These are phyloP conservation scores for Cladorhizidae sp. DNA, from an alignment of 37 sponge, comb jelly and placozoan species.

Conservation along the genomic window DNA sequence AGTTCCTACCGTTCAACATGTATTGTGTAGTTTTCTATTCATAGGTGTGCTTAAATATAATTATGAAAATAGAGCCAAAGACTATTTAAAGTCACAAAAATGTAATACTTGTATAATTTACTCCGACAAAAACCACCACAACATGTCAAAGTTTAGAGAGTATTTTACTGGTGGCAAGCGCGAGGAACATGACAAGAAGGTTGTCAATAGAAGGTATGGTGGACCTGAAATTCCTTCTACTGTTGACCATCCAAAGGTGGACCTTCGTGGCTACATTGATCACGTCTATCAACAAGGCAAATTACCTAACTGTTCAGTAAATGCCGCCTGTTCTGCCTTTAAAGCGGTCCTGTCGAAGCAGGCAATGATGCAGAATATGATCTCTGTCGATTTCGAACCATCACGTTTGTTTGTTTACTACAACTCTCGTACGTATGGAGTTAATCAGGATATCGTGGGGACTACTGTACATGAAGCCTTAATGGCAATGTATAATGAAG, in stretches of 20 bases:
- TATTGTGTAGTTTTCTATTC: too few relatives aligned
- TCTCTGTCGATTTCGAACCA: background rate
- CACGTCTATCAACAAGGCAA: slow-evolving; percentile 1
- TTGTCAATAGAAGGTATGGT: background rate
- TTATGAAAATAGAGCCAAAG: too few relatives aligned
- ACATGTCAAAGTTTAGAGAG: too few relatives aligned
- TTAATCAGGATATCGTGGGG: background rate
- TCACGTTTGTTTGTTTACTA: slow-evolving; percentile 25
- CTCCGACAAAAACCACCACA: too few relatives aligned
- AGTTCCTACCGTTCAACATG: too few relatives aligned
- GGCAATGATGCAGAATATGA: background rate
- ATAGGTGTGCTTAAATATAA: too few relatives aligned
- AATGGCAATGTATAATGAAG: background rate
- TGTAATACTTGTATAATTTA: too few relatives aligned
- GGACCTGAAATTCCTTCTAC: background rate
- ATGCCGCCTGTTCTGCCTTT: slow-evolving; percentile 22
- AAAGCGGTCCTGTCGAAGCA: background rate
- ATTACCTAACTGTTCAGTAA: slow-evolving; percentile 13
- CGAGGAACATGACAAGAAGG: background rate
- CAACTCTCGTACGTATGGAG: background rate
- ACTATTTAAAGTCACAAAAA: too few relatives aligned
- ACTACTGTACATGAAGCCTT: slow-evolving; percentile 8
- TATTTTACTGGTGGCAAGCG: background rate
- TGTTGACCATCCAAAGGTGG: background rate
- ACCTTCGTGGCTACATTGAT: slow-evolving; percentile 2